Conservation (phyloP, 2,888 invertebrate genomes). For the Sminthurides aquaticus region DNA sequence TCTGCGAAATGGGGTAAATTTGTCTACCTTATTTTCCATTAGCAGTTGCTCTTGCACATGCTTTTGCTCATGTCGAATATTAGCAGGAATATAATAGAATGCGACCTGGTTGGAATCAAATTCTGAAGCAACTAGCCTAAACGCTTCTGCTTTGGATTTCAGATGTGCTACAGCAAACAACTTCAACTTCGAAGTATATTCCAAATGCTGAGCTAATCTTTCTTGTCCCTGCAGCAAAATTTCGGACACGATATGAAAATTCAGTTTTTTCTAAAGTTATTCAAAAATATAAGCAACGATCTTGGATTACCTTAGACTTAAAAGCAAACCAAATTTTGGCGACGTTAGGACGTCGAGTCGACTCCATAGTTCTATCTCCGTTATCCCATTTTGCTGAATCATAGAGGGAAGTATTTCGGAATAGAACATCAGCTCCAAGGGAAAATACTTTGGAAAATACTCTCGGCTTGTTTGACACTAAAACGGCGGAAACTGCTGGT, state of each 20-base stretch:
- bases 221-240: neutral
- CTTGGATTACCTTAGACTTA: constrained; percentile 11
- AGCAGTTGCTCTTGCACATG: neutral
- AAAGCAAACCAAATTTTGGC: constrained; percentile 10
- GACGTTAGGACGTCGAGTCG: constrained; percentile 9
- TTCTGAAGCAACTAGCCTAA: neutral
- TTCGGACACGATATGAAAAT: too few species aligned
- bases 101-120: constrained; percentile 12
- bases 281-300: too few species aligned
- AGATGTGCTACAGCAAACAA: constrained; percentile 3
- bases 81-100: constrained; percentile 10
- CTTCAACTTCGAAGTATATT: constrained; percentile 6
- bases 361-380: constrained; percentile 12
- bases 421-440: neutral
- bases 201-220: neutral
- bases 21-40: constrained; percentile 3
- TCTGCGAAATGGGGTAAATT: too few species aligned
- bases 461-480: constrained; percentile 6
- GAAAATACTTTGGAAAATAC: constrained; percentile 7
- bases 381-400: constrained; percentile 13
- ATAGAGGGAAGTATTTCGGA: constrained; percentile 13
- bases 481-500: neutral
- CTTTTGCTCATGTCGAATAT: neutral
- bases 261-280: too few species aligned
- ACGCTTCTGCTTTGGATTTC: neutral